Evolutionary conservation across 2,888 invertebrate genomes (phyloP).

Genomic region (Himalopsyche anomala): DNA sequence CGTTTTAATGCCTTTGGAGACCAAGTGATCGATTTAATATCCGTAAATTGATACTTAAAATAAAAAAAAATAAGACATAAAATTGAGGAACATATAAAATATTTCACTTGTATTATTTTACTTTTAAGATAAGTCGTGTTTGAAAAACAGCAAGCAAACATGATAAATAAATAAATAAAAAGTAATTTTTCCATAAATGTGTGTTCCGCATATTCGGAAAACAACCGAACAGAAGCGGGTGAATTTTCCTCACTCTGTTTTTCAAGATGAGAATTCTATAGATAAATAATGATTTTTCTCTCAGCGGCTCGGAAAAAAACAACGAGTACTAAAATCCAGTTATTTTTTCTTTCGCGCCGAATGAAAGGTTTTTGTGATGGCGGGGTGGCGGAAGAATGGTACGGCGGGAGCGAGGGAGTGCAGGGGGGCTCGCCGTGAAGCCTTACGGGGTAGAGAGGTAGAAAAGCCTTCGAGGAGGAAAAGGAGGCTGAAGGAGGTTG

Average conservation of each 20-base stretch:
- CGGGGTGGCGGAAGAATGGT: conserved; percentile 62
- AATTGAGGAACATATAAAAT: no score
- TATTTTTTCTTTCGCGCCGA: conserved; percentile 76
- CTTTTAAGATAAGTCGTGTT: background rate
- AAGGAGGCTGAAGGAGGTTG: conserved; percentile 69
- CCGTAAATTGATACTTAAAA: no score
- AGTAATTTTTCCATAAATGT: conserved; percentile 35
- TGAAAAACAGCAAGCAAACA: conserved; percentile 17
- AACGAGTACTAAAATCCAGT: conserved; percentile 77
- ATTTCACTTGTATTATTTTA: no score
- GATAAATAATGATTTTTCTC: conserved; percentile 66
- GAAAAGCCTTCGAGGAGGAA: conserved; percentile 67
- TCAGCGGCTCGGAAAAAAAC: conserved; percentile 64
- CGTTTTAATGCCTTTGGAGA: no score
- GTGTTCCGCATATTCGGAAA: conserved; percentile 21
- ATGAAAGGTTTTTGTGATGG: conserved; percentile 72
- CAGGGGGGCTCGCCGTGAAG: conserved; percentile 10
- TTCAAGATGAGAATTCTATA: conserved; percentile 65
- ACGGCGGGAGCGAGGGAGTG: conserved; percentile 60
- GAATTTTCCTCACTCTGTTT: conserved; percentile 51
- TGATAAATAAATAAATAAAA: conserved; percentile 47
- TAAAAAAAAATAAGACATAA: no score
- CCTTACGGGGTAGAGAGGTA: conserved; percentile 67
- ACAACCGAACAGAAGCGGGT: background rate
- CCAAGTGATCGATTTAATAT: no score